Base-by-base conservation (phyloP, 2,797 vertebrate genomes). In the Ispidina lecontei region DNA sequence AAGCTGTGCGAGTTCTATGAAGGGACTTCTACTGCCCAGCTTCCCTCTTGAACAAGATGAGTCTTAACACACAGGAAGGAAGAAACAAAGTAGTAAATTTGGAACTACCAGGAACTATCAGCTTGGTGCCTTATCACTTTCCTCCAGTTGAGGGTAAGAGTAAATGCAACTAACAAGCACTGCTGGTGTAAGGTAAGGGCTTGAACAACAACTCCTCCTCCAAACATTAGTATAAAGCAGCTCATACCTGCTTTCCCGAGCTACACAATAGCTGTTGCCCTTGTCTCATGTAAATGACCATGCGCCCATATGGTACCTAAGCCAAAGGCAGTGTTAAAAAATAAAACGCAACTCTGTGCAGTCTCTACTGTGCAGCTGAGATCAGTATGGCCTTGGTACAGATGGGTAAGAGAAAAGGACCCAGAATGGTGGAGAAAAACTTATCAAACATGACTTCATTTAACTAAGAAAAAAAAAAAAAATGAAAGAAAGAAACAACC, bases 251-350 rank as follows among this genome's bases (percentile, higher is more conserved):
- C 56, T 47, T 12, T 84, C 33, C 19, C 33, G 25, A 26, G 47
- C 49, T 68, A 5, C 1, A 0, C 25, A 59, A 67, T 3, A 70
- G 33, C 25, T 10, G 7, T 37, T 35, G 54, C 10, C 19, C 67
- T 56, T 71, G 47, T 19, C 29, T 49, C 28, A 1, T 5, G 17
- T 20, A 43, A 58, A 29, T 14, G 63, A 25, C 29, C 43, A 39
- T 0, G 0, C 23, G n/a, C 14, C 21, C 60, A 56, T 6, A 26
- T 0, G 0, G 3, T 18, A 35, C 22, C 43, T 22, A 72, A 65
- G 60, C 19, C 46, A 78, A 74, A 55, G 62, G 47, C 59, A 65
- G 47, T 4, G 2, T 23, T 28, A 16, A 56, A 81, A 89, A 70
- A 67, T 12, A 47, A 56, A 85, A 25, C 13, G 17, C 52, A 75